Percentiles rank a stretch among this genome's conserved stretches.
These are phyloP conservation scores for Coccyzus lansbergi DNA, from an alignment of 2,797 vertebrate genomes.

Conservation along the genomic window DNA sequence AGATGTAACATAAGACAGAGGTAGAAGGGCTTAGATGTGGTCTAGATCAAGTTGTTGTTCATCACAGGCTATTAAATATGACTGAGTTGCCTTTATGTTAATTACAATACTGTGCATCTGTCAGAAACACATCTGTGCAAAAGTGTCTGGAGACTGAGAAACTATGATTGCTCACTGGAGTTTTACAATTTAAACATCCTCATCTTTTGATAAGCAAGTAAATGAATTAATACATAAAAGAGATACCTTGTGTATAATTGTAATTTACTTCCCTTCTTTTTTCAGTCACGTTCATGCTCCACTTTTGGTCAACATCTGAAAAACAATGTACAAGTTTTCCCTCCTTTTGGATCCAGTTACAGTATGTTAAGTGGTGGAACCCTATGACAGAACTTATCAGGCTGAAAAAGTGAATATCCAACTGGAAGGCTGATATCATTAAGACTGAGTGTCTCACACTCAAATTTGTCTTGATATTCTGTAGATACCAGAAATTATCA, in stretches of 20 bases:
- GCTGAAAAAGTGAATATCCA: background rate
- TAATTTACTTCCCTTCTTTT: background rate
- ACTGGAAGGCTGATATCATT: background rate
- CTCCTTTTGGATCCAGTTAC: background rate
- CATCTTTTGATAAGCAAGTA: background rate
- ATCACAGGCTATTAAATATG: background rate
- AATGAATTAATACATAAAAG: background rate
- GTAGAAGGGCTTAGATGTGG: background rate
- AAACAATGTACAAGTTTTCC: background rate
- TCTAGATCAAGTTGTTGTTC: background rate
- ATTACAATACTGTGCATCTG: background rate
- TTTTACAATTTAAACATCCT: background rate
- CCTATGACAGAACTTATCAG: background rate
- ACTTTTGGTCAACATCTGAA: background rate
- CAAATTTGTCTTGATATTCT: background rate
- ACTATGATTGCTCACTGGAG: background rate
- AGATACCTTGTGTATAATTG: background rate
- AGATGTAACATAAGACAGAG: background rate
- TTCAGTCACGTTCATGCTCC: background rate
- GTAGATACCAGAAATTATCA: background rate
- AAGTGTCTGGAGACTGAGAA: slow-evolving; percentile 6
- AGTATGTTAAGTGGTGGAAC: background rate
- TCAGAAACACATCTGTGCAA: slow-evolving; percentile 9
- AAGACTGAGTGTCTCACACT: background rate
- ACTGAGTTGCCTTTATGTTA: background rate